phyloP scores from a whole-genome alignment of 2,113 vertebrate species.

The Clupea harengus region DNA sequence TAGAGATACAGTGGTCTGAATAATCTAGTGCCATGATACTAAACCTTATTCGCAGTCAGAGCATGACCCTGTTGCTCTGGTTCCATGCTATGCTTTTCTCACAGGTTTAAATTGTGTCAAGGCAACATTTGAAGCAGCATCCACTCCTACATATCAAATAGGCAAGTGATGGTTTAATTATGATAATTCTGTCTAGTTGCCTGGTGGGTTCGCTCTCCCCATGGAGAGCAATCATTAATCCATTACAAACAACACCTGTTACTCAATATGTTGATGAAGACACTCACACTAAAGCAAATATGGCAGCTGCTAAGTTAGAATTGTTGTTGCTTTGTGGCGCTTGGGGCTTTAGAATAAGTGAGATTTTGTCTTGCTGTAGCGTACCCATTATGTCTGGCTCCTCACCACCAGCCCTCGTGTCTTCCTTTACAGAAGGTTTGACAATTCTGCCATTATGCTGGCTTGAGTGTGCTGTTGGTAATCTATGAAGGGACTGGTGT shows the following conservation, averaged over 20 bases:
- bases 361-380: background rate
- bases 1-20: too few species aligned
- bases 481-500: background rate
- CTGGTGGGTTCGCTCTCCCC: slow-evolving; percentile 40
- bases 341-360: background rate
- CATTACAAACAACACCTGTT: slow-evolving; percentile 61
- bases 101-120: background rate
- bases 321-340: background rate
- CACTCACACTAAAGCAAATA: background rate
- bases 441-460: background rate
- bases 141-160: slow-evolving; percentile 50
- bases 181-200: slow-evolving; percentile 50
- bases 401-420: background rate
- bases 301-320: background rate
- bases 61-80: background rate
- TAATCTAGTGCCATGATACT: too few species aligned
- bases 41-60: background rate
- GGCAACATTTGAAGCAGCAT: background rate
- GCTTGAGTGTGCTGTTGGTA: background rate
- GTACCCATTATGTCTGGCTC: background rate
- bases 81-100: background rate
- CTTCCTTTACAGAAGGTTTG: background rate
- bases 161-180: slow-evolving; percentile 58
- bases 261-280: slow-evolving; percentile 57
- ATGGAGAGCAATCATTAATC: slow-evolving; percentile 58